Evolutionary conservation across 1,140 invertebrate species (phyloP), one percentile per base, ranked within the genome.

Genomic region (Sminthurinus signatus): DNA sequence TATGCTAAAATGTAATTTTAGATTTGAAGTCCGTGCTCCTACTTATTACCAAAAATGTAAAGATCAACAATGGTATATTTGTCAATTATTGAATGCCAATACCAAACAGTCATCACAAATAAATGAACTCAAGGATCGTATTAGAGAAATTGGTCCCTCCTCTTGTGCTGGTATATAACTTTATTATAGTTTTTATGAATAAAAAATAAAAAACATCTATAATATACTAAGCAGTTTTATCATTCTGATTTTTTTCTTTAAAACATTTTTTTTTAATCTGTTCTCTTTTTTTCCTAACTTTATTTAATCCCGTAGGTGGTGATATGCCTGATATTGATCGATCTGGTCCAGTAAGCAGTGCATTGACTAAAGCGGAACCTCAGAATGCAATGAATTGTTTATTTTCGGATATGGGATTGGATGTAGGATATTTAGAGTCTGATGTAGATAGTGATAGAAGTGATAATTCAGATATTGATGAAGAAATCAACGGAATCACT

Each of bases 11-110:
- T 19, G n/a, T 62, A 17, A 48, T 39, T 74, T 27, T 56, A 88
- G 87, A 73, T 96, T 94, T 77, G 90, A 94, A 83, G 92, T 95
- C 21, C 84, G 93, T 54, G 88, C 91, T 27, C 91, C 92, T 15
- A 95, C 91, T 51, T 96, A 93, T 78, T 94, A 88, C 75, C 92
- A 95, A 78, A 88, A 90, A 65, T 93, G 90, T 74, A 82, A 91
- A 68, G 93, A 96, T 78, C 91, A 93, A 73, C 89, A 93, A 74
- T 94, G 91, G 91, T 93, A 93, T 74, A 93, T 95, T 62, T 87
- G 85, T 75, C 62, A 64, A 19, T 59, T 68, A 27, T 25, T 55
- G 14, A 51, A 48, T n/a, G 29, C 51, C 5, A 44, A 21, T 36
- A 21, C 19, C 2, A 14, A 62, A 50, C 67, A 68, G 23, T 15